phyloP scores from a whole-genome alignment of 1,140 invertebrate genomes.

The Euura lappo region DNA sequence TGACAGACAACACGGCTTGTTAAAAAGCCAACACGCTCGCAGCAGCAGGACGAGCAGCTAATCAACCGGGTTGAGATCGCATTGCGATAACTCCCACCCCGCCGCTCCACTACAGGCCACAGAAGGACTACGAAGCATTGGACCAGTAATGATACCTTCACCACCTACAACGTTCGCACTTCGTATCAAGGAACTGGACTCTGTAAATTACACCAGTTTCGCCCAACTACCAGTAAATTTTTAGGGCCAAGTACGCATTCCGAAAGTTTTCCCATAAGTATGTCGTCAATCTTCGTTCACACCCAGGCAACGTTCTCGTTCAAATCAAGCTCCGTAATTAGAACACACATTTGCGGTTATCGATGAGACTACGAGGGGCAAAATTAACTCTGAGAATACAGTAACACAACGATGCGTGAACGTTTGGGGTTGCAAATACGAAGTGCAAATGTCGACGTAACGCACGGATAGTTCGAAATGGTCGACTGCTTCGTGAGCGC shows the following conservation, averaged over 20 bases:
- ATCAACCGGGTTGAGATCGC: conserved; percentile 14
- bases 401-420: not conserved
- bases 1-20: conserved; percentile 14
- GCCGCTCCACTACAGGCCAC: not conserved
- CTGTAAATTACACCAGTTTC: not conserved
- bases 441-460: not conserved
- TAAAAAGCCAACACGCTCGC: conserved; percentile 15
- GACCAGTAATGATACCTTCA: not conserved
- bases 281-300: not conserved
- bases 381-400: not conserved
- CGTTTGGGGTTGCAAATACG: not conserved
- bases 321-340: not conserved
- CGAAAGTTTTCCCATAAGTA: not conserved
- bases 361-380: not conserved
- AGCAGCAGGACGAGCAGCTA: conserved; percentile 12
- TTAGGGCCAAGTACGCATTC: not conserved
- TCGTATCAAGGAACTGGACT: not conserved
- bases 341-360: not conserved
- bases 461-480: not conserved
- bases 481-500: not conserved
- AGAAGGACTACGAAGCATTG: conserved; percentile 9
- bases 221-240: not conserved
- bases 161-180: not conserved
- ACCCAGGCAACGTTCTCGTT: not conserved
- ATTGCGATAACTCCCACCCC: conserved; percentile 10